Conservation (phyloP, 2,888 invertebrate species). For the Eupithecia vulgata region DNA sequence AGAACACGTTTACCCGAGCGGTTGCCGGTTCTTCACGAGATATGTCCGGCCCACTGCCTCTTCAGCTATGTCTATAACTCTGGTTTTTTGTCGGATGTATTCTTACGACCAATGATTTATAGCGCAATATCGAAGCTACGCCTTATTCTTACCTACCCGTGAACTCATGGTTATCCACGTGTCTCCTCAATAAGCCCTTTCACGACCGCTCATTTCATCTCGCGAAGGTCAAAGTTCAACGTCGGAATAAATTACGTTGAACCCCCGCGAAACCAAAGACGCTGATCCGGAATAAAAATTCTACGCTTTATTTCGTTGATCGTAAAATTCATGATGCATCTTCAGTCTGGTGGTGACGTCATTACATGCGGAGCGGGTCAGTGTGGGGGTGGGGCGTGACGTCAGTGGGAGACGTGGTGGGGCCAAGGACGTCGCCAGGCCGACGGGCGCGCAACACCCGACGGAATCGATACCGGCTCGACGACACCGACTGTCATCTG, state of each 20-base stretch:
- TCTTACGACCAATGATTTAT: not conserved
- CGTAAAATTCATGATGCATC: slow-evolving; percentile 50
- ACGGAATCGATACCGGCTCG: slow-evolving; percentile 72
- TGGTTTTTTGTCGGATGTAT: too few relatives aligned
- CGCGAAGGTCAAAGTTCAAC: slow-evolving; percentile 35
- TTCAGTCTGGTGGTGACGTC: slow-evolving; percentile 66
- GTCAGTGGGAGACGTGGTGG: slow-evolving; percentile 70
- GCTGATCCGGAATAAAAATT: slow-evolving; percentile 12
- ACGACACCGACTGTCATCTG: slow-evolving; percentile 60
- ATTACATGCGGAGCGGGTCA: slow-evolving; percentile 68
- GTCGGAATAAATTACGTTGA: slow-evolving; percentile 23
- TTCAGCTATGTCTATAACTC: too few relatives aligned
- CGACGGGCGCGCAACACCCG: slow-evolving; percentile 79
- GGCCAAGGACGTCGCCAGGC: slow-evolving; percentile 83
- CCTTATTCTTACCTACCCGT: not conserved
- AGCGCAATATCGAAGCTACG: not conserved
- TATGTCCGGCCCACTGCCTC: too few relatives aligned
- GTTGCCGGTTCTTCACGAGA: too few relatives aligned
- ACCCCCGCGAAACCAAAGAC: slow-evolving; percentile 11
- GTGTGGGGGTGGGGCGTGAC: slow-evolving; percentile 68
- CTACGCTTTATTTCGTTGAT: slow-evolving; percentile 13
- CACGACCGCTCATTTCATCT: slow-evolving; percentile 28
- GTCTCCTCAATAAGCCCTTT: slow-evolving; percentile 17
- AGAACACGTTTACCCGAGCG: too few relatives aligned
- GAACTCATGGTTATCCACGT: slow-evolving; percentile 11